Conservation (phyloP, 2,797 vertebrate species). For the Pseudochaenichthys georgianus region DNA sequence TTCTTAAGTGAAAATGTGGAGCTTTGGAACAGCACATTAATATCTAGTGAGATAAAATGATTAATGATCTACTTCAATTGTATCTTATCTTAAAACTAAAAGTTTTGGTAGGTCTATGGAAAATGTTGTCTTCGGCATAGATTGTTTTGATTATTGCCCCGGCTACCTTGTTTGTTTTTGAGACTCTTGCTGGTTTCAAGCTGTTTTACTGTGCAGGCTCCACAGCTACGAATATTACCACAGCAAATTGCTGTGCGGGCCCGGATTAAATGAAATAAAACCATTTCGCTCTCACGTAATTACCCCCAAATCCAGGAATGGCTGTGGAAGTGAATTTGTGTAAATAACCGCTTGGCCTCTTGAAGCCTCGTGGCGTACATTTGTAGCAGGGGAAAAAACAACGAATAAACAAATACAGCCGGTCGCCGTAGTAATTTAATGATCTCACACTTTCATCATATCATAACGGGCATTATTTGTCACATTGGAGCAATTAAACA, state of each 20-base stretch:
- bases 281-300: conserved; percentile 85
- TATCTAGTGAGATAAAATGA: background rate
- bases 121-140: conserved; percentile 13
- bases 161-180: conserved; percentile 57
- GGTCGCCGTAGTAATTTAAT: conserved; percentile 84
- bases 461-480: conserved; percentile 85
- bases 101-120: conserved; percentile 22
- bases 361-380: conserved; percentile 83
- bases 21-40: background rate
- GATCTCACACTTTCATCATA: conserved; percentile 88
- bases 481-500: conserved; percentile 88
- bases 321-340: conserved; percentile 83
- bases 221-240: conserved; percentile 81
- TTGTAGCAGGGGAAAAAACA: conserved; percentile 69
- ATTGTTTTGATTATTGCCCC: conserved; percentile 47
- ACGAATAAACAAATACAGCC: conserved; percentile 76
- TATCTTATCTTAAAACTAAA: conserved; percentile 18
- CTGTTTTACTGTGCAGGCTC: conserved; percentile 70
- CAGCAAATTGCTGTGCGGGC: conserved; percentile 80
- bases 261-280: conserved; percentile 86
- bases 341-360: conserved; percentile 85
- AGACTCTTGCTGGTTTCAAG: conserved; percentile 70
- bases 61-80: background rate
- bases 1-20: background rate
- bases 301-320: conserved; percentile 82